A percentile compares a stretch with the other conserved stretches of the same genome.
These are phyloP conservation scores for Corythucha ciliata DNA, from an alignment of 2,888 invertebrate species.

Conservation along the genomic window DNA sequence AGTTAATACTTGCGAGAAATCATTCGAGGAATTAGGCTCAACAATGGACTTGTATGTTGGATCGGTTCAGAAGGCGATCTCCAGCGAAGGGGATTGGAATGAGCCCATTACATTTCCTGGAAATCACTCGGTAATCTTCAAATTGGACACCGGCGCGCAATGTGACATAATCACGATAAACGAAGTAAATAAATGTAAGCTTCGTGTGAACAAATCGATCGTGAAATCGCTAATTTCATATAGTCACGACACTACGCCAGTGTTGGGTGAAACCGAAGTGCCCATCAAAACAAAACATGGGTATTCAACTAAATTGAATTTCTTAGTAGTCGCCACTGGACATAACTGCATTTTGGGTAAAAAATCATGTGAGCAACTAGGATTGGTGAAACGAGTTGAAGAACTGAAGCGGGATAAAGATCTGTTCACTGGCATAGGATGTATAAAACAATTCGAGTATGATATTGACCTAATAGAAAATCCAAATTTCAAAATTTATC, in stretches of 20 bases:
- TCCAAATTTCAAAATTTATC: slow-evolving; percentile 10
- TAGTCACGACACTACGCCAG: slow-evolving; percentile 12
- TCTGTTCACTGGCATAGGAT: slow-evolving; percentile 12
- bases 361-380: slow-evolving; percentile 11
- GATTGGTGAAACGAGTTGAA: slow-evolving; percentile 1
- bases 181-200: slow-evolving; percentile 11
- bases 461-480: slow-evolving; percentile 18
- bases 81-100: background rate
- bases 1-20: slow-evolving; percentile 1
- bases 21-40: background rate
- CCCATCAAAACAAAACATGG: slow-evolving; percentile 15
- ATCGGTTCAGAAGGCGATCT: background rate
- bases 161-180: slow-evolving; percentile 12
- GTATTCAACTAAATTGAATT: slow-evolving; percentile 5
- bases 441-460: slow-evolving; percentile 17
- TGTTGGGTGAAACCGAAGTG: slow-evolving; percentile 15
- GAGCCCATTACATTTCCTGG: slow-evolving; percentile 10
- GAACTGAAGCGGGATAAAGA: background rate
- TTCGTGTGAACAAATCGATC: background rate
- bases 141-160: slow-evolving; percentile 13
- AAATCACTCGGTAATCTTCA: slow-evolving; percentile 11
- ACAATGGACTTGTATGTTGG: slow-evolving; percentile 4
- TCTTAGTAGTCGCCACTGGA: slow-evolving; percentile 11
- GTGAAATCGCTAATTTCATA: slow-evolving; percentile 12
- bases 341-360: slow-evolving; percentile 12